A percentile compares a stretch with the other conserved stretches of the same genome.
These are phyloP conservation scores for Fregetta grallaria DNA, from an alignment of 2,113 vertebrate species.

Conservation along the genomic window DNA sequence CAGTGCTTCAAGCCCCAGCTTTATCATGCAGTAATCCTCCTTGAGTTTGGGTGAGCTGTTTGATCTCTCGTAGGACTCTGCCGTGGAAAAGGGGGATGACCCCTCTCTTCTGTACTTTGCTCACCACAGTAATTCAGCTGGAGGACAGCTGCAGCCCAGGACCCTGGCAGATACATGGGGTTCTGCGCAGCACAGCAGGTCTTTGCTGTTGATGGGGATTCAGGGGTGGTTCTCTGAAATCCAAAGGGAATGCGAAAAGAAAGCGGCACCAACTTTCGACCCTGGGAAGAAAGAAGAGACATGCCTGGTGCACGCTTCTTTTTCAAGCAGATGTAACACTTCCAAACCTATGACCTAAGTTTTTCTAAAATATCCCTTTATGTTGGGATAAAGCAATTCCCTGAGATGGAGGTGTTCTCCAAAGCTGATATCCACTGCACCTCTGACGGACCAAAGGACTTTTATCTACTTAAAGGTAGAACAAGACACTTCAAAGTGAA, in stretches of 20 bases:
- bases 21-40: not conserved
- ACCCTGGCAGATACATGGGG: not conserved
- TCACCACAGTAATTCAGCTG: not conserved
- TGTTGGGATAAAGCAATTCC: not conserved
- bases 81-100: not conserved
- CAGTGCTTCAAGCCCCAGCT: not conserved
- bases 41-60: not conserved
- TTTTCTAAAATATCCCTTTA: not conserved
- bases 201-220: not conserved
- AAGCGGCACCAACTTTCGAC: not conserved
- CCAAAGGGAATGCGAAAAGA: accelerated
- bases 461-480: not conserved
- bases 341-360: not conserved
- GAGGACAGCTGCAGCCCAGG: not conserved
- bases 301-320: accelerated
- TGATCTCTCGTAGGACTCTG: not conserved
- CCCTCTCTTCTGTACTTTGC: not conserved
- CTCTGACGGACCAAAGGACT: not conserved
- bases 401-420: not conserved
- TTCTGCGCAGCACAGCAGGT: not conserved
- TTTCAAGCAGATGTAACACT: not conserved
- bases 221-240: not conserved
- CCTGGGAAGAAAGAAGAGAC: not conserved
- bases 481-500: not conserved
- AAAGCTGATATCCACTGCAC: not conserved